Base-by-base conservation (phyloP, 1,140 invertebrate genomes). In the Lasaia peninsularis region DNA sequence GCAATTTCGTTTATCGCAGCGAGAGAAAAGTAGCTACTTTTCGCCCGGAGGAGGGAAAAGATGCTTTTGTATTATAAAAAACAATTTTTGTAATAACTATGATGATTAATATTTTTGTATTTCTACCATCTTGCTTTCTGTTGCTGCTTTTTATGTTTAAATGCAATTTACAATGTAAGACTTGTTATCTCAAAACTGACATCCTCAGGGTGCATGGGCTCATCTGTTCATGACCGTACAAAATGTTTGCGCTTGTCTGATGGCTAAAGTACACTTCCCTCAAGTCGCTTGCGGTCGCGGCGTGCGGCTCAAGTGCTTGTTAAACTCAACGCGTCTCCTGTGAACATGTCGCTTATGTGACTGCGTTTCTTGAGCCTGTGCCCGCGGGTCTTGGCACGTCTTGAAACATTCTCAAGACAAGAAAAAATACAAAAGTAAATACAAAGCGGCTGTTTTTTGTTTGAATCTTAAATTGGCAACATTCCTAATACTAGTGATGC, bases 291-390 rank as follows among this genome's bases (percentile, higher is more conserved):
- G 56, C 67, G 58, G 58, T 65, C 40, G 50, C 62, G 58, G 57
- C 69, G 62, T 56, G 61, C 58, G 49, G 67, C 54, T 71, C 69
- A 54, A 84, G 80, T 77, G 77, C 72, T 78, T 79, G 76, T 80
- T 80, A 63, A 63, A 70, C 64, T 67, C 77, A 85, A 80, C 78
- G 71, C 71, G 73, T 80, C 78, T 80, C 70, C 63, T 56, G 64
- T 75, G 72, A 71, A 78, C 74, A 75, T 72, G 76, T 78, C 62
- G 61, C 68, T 60, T 60, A 40, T 67, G 52, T 61, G 49, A 57
- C 63, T 52, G 35, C 40, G 21, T 56, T 61, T 51, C 52, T 40
- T 55, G 11, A 44, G 40, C 31, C 51, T 53, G 14, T 40, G 34
- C 53, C 35, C 40, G 44, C 53, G 16, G 20, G 53, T 35, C 53